Conservation (phyloP, 2,797 vertebrate species). For the Novumbra hubbsi region DNA sequence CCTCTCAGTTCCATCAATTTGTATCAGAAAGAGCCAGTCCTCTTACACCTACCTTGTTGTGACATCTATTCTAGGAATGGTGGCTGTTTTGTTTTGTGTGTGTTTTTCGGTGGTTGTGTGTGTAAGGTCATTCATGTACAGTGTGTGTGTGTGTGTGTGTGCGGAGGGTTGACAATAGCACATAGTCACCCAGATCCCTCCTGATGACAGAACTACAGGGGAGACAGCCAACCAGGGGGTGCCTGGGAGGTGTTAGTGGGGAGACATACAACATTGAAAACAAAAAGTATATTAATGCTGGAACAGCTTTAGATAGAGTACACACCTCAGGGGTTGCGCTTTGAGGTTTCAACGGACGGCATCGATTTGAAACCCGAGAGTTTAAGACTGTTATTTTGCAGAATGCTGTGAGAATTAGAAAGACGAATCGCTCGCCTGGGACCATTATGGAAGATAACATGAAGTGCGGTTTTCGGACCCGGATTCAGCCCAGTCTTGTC, state of each 20-base stretch:
- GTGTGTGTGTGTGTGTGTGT: conserved; percentile 6
- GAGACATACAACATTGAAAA: not conserved
- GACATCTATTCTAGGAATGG: too few species aligned
- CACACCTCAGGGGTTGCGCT: not conserved
- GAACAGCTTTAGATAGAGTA: not conserved
- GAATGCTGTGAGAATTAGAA: not conserved
- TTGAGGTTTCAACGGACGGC: not conserved
- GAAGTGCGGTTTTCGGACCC: not conserved
- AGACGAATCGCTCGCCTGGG: not conserved
- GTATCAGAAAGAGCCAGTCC: conserved; percentile 41
- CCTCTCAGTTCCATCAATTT: conserved; percentile 42
- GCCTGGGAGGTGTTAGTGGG: too few species aligned
- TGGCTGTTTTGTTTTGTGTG: conserved; percentile 11
- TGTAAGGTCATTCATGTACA: too few species aligned
- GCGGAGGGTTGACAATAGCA: not conserved
- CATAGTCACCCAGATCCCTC: too few species aligned
- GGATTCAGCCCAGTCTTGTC: not conserved
- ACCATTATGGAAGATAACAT: not conserved
- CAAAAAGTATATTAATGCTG: too few species aligned
- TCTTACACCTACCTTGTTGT: conserved; percentile 26
- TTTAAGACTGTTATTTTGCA: not conserved
- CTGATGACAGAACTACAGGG: too few species aligned
- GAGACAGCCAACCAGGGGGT: too few species aligned
- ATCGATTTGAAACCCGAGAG: not conserved
- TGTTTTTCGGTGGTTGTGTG: conserved; percentile 1